phyloP scores from a whole-genome alignment of 2,888 invertebrate genomes.

The Thymelicus lineola region DNA sequence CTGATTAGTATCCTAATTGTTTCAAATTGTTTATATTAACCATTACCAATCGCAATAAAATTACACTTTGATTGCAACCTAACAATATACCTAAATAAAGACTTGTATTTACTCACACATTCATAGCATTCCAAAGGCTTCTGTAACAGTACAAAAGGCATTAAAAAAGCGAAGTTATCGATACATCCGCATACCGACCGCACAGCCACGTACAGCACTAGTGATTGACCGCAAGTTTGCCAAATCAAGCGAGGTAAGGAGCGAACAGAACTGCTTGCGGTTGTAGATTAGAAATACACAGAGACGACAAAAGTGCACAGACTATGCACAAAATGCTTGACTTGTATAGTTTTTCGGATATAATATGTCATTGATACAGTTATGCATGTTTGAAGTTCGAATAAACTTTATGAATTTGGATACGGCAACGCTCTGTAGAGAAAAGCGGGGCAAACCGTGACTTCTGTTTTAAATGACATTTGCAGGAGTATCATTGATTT shows the following conservation, averaged over 20 bases:
- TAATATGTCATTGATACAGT: no score
- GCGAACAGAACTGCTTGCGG: conserved; percentile 43
- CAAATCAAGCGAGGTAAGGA: conserved; percentile 68
- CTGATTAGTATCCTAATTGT: no score
- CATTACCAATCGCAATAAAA: neutral
- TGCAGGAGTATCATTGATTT: no score
- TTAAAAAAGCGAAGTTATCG: conserved; percentile 23
- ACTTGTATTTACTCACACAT: neutral
- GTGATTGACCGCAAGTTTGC: conserved; percentile 71
- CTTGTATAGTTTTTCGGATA: no score
- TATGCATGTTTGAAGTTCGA: no score
- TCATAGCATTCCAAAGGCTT: neutral
- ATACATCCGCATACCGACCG: conserved; percentile 4
- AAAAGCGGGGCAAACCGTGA: no score
- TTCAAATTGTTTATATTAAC: no score
- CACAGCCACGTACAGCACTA: conserved; percentile 48
- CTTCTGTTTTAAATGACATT: no score
- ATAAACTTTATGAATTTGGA: no score
- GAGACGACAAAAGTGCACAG: conserved; percentile 40
- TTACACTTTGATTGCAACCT: neutral
- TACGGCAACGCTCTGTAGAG: no score
- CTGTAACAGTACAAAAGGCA: neutral
- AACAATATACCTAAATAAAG: neutral
- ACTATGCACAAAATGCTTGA: neutral
- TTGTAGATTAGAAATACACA: conserved; percentile 59